Evolutionary conservation across 1,140 invertebrate species (phyloP).

Genomic region (Halyomorpha halys): DNA sequence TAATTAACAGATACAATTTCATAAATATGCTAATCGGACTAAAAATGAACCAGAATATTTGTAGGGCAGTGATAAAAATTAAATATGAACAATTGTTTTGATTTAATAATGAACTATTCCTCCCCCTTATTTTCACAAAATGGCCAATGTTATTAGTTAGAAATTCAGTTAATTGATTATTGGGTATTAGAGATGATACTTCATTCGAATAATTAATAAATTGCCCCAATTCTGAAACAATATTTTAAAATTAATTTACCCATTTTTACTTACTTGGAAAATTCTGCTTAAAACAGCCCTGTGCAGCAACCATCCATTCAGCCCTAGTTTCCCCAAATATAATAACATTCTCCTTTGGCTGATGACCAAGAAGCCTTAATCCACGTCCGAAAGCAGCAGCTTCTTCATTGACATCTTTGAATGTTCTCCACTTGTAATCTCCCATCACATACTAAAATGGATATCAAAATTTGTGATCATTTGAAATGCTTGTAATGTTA

Average conservation of each 20-base stretch:
- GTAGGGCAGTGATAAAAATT: too few relatives aligned
- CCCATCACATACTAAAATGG: conserved; percentile 74
- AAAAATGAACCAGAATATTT: too few relatives aligned
- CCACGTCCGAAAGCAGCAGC: conserved; percentile 69
- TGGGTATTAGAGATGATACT: too few relatives aligned
- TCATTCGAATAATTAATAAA: not conserved
- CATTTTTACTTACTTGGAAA: conserved; percentile 51
- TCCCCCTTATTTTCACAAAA: too few relatives aligned
- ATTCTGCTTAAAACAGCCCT: conserved; percentile 87
- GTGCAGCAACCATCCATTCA: conserved; percentile 93
- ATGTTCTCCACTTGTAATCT: conserved; percentile 86
- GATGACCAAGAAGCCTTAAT: conserved; percentile 53
- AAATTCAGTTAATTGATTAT: not conserved
- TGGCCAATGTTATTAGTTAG: too few relatives aligned
- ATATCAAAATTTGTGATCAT: not conserved
- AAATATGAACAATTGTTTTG: too few relatives aligned
- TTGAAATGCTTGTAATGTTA: too few relatives aligned
- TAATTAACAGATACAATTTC: too few relatives aligned
- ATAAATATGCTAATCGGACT: too few relatives aligned
- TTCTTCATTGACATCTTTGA: conserved; percentile 61
- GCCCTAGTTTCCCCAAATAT: conserved; percentile 95
- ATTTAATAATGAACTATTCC: too few relatives aligned
- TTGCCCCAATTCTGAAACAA: not conserved
- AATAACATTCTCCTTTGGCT: conserved; percentile 61
- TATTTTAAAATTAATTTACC: not conserved